Base-by-base conservation (phyloP, 1,140 invertebrate genomes). In the Micrasema longulum region DNA sequence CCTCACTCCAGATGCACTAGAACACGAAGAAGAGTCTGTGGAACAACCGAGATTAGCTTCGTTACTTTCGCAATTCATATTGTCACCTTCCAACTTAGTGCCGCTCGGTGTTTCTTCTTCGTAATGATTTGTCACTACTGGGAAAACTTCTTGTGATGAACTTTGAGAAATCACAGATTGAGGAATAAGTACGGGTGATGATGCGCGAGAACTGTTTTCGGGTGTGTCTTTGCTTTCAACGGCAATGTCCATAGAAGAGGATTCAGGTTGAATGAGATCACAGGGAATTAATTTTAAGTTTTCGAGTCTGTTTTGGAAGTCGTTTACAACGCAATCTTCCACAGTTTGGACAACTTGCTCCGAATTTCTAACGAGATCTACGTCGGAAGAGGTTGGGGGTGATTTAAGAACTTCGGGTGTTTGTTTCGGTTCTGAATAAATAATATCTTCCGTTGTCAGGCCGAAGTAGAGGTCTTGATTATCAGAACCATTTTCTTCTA, bases 1-100 rank as follows among this genome's bases (percentile, higher is more conserved):
- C 53, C 88, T 76, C 0, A 88, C 84, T 48, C 80, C 84, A 22
- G 82, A 81, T 14, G 82, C 81, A 35, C 83, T 84, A 14, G 83
- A 84, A 36, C 83, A 83, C 31, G 83, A 77, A 14, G 73, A 74
- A 10, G 83, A 85, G 68, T 85, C 83, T 78, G 83, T 84, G 1
- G 83, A 83, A 66, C 81, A 79, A 45, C 77, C 79, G 53, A 79
- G 78, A 65, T 76, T 80, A n/a, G 78, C 77, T 73, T 85, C 84
- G 66, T 48, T 63, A 20, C 53, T 71, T 69, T 73, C 72, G 4
- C 47, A 35, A 43, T 68, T 69, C 45, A 63, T 41, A 41, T 22
- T 60, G 45, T 73, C 71, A 16, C 22, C 16, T 50, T 73, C 72
- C 35, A 70, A 14, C 66, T 71, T 74, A 63, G n/a, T 55, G 16